phyloP scores from a whole-genome alignment of 2,113 vertebrate species.

The Eurypyga helias region DNA sequence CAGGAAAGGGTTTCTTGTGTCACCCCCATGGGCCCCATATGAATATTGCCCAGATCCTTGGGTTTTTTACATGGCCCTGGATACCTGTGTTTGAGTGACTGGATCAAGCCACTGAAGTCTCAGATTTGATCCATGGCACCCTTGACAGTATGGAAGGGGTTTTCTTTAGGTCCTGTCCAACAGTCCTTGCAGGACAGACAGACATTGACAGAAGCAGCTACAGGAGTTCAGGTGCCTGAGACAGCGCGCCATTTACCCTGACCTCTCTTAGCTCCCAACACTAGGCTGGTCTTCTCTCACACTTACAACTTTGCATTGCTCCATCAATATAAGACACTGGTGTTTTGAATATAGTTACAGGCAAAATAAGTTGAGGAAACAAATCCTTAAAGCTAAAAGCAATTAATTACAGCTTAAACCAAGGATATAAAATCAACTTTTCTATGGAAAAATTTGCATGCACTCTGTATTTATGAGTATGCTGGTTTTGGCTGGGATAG shows the following conservation, averaged over 20 bases:
- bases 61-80: not conserved
- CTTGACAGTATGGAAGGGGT: not conserved
- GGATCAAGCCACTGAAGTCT: not conserved
- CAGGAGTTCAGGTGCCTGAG: not conserved
- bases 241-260: not conserved
- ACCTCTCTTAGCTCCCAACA: fast-evolving
- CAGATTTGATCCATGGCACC: not conserved
- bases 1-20: not conserved
- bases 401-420: not conserved
- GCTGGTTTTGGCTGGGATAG: too few species aligned
- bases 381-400: not conserved
- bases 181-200: not conserved
- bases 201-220: not conserved
- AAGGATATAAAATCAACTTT: not conserved
- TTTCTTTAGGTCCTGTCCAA: not conserved
- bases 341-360: not conserved
- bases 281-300: not conserved
- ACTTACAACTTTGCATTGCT: not conserved
- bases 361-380: not conserved
- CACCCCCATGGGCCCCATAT: too few species aligned
- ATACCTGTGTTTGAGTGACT: not conserved
- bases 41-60: not conserved
- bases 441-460: not conserved
- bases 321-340: fast-evolving
- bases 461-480: not conserved